Evolutionary conservation across 2,888 invertebrate genomes (phyloP).

Genomic region (Spicauda simplicius): DNA sequence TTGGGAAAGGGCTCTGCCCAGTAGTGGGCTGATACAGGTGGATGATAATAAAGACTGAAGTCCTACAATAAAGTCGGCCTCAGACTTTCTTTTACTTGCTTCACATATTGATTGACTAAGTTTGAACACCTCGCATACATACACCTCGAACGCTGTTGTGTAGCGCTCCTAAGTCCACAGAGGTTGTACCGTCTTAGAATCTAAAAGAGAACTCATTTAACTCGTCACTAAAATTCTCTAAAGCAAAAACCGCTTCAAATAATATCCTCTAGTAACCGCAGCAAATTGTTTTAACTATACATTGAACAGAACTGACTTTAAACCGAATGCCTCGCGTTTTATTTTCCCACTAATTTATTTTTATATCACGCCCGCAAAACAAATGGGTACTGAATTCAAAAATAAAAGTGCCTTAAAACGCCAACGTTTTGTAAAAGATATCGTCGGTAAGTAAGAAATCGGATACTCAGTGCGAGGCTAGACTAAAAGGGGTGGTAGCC

Average conservation of each 20-base stretch:
- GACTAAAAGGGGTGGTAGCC: conserved; percentile 38
- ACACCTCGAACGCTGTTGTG: no score
- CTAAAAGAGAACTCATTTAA: no score
- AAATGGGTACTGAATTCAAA: conserved; percentile 36
- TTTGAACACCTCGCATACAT: no score
- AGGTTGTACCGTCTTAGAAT: no score
- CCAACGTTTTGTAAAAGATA: conserved; percentile 38
- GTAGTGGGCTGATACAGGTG: no score
- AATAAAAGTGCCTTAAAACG: conserved; percentile 34
- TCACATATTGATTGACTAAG: no score
- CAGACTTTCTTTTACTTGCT: no score
- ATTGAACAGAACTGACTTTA: conserved; percentile 22
- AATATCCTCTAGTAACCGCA: neutral
- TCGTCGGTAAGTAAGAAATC: conserved; percentile 53
- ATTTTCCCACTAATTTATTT: conserved; percentile 34
- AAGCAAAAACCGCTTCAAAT: neutral
- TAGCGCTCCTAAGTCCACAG: no score
- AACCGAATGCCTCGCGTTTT: conserved; percentile 26
- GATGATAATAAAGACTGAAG: no score
- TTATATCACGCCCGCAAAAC: conserved; percentile 34
- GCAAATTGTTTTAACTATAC: conserved; percentile 1
- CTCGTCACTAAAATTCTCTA: neutral
- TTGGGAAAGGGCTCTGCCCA: no score
- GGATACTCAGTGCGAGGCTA: conserved; percentile 54
- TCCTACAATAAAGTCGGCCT: no score